Evolutionary conservation across 2,797 vertebrate genomes (phyloP), one percentile per base, ranked within the genome.

Genomic region (Cirrhinus mrigala): DNA sequence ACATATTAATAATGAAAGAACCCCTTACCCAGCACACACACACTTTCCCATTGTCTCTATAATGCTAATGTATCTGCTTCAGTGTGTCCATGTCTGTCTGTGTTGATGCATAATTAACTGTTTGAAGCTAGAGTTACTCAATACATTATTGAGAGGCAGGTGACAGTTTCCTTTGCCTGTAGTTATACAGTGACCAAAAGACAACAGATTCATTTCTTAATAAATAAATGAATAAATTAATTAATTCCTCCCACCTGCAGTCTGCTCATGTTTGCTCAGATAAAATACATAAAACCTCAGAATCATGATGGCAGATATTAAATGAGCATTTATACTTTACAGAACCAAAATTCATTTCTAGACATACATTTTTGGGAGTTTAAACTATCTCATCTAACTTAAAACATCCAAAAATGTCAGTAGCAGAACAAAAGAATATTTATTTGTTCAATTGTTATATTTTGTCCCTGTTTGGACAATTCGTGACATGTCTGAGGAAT

Each of bases 111-210:
- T 90, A 77, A 88, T 87, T 89, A 40, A 89, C 46, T 33, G 62
- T 81, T n/a, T 62, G 8, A 82, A 85, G 85, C 87, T 88, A 87
- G 40, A 74, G 80, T 87, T 88, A 81, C 87, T 40, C n/a, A 14
- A 74, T 90, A 46, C 82, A 90, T 91, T 85, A 90, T 91, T 91
- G 50, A 90, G 68, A 82, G 44, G 54, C 70, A 81, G 81, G 70
- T 58, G 71, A 88, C 60, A 80, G 82, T 81, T 85, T 84, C 80
- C 75, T 80, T 70, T 77, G 29, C 79, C 68, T 71, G 64, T 68
- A 88, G 76, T 84, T 78, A 74, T 37, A 75, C 46, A 74, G 52
- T 27, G 27, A 50, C 74, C 54, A 60, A 40, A 6, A 33, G 20
- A 75, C 58, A 83, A 83, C 70, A 52, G 27, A 74, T 75, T 74